Evolutionary conservation across 2,113 vertebrate species (phyloP), one percentile per base, ranked within the genome.

Genomic region (Hipposideros armiger): DNA sequence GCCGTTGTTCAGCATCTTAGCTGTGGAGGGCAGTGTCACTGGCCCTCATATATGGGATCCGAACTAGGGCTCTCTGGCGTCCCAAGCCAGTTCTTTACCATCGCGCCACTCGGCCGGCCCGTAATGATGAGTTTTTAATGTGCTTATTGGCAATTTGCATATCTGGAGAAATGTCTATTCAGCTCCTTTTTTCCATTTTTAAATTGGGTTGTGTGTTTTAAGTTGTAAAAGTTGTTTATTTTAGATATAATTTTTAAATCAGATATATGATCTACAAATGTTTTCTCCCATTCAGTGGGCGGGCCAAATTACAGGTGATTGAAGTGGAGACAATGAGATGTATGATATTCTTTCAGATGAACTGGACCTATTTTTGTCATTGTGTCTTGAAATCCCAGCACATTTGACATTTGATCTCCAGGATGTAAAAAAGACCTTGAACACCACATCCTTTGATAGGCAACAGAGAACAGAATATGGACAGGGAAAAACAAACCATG

Each of bases 341-440:
- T 83, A 19, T 32, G 88, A 81, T 85, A 66, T 58, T 73, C 32
- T 86, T 90, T 77, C 45, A n/a, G 85, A 56, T 64, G 78, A 90
- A 67, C 78, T 78, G 64, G 78, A 64, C 80, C 36, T 90, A 6
- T 90, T 72, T 78, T 28, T 72, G 64, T 78, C 47, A 77, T 30
- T 82, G 42, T 52, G 24, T 87, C 69, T 82, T 76, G n/a, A 94
- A 62, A 83, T 69, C 16, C 19, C 50, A 96, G 74, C 22, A 4
- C 26, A 28, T 69, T 45, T 50, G 62, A 22, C 24, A 3, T 74
- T 69, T 52, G 26, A n/a, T 76, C 60, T 81, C 42, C 67, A 47
- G 64, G 83, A 70, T 7, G 1, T 26, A 22, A 76, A 40, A 64
- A 58, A n/a, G 36, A 72, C 22, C 9, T 87, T 2, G 6, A 62